Base-by-base conservation (phyloP, 1,140 invertebrate species). In the Epicauta chinensis region DNA sequence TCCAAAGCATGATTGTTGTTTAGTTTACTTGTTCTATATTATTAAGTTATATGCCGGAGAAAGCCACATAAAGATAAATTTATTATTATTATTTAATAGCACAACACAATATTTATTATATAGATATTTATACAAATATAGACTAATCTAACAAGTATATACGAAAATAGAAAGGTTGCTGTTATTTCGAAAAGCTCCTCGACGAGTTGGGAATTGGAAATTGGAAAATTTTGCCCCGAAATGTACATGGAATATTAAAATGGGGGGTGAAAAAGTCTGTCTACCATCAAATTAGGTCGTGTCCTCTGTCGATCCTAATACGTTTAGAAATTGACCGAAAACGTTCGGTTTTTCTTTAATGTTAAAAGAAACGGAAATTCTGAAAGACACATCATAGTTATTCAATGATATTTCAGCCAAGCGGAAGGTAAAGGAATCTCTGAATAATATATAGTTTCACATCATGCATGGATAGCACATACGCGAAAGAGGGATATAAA, bases 1-100 rank as follows among this genome's bases (percentile, higher is more conserved):
- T 65, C 61, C 56, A 48, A 46, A 56, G 50, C 53, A 59, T 61
- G 59, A 54, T 53, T 58, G 55, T 62, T 60, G 58, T 59, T 23
- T 57, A 56, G 60, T 62, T 53, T 60, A 56, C 57, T 60, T 64
- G 60, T 54, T 61, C 58, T 56, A 15, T 9, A 38, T 15, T 15
- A 16, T 15, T 16, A 15, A 15, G 14, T 38, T 15, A 15, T 38
- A 16, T 14, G 7, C 36, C 13, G 13, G 36, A 13, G 16, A 15
- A 14, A 15, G 14, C 36, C 13, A 38, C 14, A 14, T 38, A 15
- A 15, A 38, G 36, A 16, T 15, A 38, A 14, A 16, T 14, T 16
- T 15, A 15, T 38, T 38, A 16, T 38, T 16, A 38, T 16, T 16
- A 12, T 38, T 15, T 9, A 35, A 16, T n/a, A 41, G 5, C n/a